Conservation (phyloP, 2,113 vertebrate species). For the Camelus dromedarius region DNA sequence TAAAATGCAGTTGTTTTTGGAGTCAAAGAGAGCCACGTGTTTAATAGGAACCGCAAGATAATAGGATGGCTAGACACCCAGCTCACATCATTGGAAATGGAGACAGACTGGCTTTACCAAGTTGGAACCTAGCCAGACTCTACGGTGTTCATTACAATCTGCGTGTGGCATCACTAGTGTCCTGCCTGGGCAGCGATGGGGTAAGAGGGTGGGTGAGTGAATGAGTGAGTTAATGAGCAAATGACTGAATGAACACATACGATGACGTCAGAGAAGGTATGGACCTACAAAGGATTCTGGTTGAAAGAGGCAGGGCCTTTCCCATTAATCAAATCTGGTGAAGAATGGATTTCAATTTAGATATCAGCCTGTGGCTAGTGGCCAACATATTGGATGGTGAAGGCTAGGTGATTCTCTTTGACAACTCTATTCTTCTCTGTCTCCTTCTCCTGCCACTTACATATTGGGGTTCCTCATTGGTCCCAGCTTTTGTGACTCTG, state of each 20-base stretch:
- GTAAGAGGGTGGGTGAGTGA: background rate
- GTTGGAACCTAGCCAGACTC: background rate
- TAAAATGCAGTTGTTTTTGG: constrained; percentile 42
- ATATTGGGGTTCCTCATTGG: too few relatives aligned
- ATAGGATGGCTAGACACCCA: constrained; percentile 43
- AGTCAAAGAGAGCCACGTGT: background rate
- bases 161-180: background rate
- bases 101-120: background rate
- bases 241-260: background rate
- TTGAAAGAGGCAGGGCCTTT: background rate
- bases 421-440: background rate
- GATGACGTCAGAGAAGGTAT: background rate
- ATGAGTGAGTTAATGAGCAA: background rate
- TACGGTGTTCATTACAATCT: background rate
- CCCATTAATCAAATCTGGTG: background rate
- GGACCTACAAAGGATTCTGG: background rate
- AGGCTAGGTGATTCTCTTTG: background rate
- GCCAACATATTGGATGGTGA: background rate
- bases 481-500: background rate
- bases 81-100: background rate
- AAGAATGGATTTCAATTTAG: background rate
- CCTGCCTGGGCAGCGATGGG: background rate
- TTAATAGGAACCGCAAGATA: constrained; percentile 39
- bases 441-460: background rate
- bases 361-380: background rate